Evolutionary conservation across 2,113 vertebrate genomes (phyloP), one percentile per base, ranked within the genome.

Genomic region (Numida meleagris): DNA sequence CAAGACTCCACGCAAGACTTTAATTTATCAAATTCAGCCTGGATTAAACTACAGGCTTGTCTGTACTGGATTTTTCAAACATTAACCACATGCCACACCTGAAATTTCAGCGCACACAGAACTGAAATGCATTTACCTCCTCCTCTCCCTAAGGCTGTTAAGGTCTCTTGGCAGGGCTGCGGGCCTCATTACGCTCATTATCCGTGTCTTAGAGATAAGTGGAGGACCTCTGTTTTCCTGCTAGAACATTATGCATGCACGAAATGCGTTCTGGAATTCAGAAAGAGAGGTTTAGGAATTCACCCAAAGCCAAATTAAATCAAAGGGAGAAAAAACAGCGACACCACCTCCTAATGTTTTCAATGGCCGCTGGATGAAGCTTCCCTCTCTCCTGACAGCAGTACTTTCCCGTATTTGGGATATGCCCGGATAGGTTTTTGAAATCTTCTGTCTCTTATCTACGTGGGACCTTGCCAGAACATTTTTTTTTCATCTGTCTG

Each of bases 401-500:
- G 12, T 33, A 29, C 62, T 88, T 90, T 31, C 58, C 74, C 2
- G 3, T 70, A 77, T 55, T 86, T 76, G 86, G 81, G 86, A 88
- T 95, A 83, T 76, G 94, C 88, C 93, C 90, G 76, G 86, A 65
- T 86, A 66, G 82, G 80, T 84, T 96, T 95, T 61, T 79, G 86
- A 94, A 96, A 83, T 86, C 88, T 94, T 94, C 89, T 86, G 68
- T 90, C 91, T 95, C 85, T 95, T 96, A 94, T 94, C 93, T 93
- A 7, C 4, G n/a, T 81, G 73, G 85, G 93, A 86, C 88, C 36
- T 84, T 82, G 93, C 95, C 91, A 96, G 95, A 51, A 8, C 29
- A 24, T 51, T 53, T 65, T 45, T 51, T 94, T 95, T 95, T 89
- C 72, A 86, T 87, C 89, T 90, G 88, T 90, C 92, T 96, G 92